Evolutionary conservation across 2,888 invertebrate genomes (phyloP).

Genomic region (Nebria brevicollis): DNA sequence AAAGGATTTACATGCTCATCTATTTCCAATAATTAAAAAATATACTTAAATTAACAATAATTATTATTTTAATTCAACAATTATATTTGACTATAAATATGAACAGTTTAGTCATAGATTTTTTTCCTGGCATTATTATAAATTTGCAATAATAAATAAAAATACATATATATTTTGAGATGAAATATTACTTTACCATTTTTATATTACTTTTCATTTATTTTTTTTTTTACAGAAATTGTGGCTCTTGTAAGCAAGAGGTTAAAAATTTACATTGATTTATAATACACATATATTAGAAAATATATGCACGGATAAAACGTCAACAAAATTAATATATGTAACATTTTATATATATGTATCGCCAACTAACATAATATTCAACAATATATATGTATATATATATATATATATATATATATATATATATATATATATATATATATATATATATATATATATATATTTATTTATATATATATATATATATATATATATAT

Average conservation of each 20-base stretch:
- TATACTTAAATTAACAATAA: slow-evolving; percentile 15
- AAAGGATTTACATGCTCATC: slow-evolving; percentile 9
- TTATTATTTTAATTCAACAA: too few species aligned
- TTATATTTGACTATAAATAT: too few species aligned
- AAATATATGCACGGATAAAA: slow-evolving; percentile 40
- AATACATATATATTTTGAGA: slow-evolving; percentile 18
- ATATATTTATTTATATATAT: background rate
- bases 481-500: background rate
- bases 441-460: background rate
- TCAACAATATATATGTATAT: slow-evolving; percentile 18
- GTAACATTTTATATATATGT: slow-evolving; percentile 29
- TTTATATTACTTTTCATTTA: slow-evolving; percentile 26
- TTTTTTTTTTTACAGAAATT: slow-evolving; percentile 41
- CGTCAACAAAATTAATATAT: slow-evolving; percentile 34
- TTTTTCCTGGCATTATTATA: too few species aligned
- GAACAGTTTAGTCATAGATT: too few species aligned
- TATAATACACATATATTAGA: slow-evolving; percentile 27
- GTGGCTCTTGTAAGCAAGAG: slow-evolving; percentile 32
- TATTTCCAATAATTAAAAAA: slow-evolving; percentile 32
- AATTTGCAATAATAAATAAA: background rate
- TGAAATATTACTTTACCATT: background rate
- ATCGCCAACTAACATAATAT: slow-evolving; percentile 31
- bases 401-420: slow-evolving; percentile 1
- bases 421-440: background rate
- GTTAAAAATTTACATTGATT: slow-evolving; percentile 40